Evolutionary conservation across 1,140 invertebrate species (phyloP).

Genomic region (Sinella curviseta): DNA sequence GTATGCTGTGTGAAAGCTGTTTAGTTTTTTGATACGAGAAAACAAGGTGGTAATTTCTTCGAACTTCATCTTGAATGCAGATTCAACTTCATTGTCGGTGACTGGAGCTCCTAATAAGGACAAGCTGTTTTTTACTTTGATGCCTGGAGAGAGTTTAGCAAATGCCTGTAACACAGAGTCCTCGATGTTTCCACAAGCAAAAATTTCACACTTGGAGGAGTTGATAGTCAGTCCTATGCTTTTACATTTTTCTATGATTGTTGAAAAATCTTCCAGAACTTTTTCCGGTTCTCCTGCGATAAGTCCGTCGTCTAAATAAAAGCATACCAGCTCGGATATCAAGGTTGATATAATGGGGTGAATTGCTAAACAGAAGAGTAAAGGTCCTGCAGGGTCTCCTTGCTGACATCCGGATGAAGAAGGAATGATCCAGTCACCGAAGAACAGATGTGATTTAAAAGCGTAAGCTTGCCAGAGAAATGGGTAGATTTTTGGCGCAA

Average conservation of each 20-base stretch:
- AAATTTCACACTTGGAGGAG: conserved; percentile 8
- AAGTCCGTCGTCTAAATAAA: conserved; percentile 4
- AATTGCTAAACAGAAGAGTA: not conserved
- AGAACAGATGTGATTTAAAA: not conserved
- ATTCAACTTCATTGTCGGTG: not conserved
- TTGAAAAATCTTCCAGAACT: not conserved
- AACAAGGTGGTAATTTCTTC: not conserved
- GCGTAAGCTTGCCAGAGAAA: not conserved
- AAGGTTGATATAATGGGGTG: not conserved
- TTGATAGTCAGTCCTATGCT: not conserved
- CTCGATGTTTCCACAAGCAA: not conserved
- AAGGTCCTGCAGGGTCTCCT: conserved; percentile 8
- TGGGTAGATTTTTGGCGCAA: not conserved
- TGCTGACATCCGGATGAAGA: not conserved
- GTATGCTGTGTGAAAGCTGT: not conserved
- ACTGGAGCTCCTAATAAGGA: not conserved
- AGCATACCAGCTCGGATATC: not conserved
- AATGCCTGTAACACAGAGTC: not conserved
- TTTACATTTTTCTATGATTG: not conserved
- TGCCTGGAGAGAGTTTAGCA: not conserved
- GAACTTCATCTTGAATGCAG: not conserved
- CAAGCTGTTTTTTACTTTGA: not conserved
- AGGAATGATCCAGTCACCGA: not conserved
- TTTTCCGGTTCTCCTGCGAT: not conserved
- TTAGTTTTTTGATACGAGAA: not conserved